Evolutionary conservation across 1,140 invertebrate genomes (phyloP).

Genomic region (Tribolium madens): DNA sequence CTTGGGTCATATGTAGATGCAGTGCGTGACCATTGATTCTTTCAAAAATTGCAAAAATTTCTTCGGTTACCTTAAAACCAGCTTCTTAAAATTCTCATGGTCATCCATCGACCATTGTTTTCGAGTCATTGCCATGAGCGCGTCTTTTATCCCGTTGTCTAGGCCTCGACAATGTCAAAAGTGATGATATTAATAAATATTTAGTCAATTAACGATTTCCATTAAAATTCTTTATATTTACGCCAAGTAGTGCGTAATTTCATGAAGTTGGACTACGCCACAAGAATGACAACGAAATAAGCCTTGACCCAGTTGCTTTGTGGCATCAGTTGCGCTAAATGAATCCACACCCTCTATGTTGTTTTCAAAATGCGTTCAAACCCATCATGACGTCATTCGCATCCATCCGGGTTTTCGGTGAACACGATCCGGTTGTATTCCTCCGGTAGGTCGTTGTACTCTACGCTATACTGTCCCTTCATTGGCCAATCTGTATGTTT

Average conservation of each 20-base stretch:
- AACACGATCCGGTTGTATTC: neutral
- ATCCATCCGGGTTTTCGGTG: neutral
- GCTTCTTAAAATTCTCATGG: neutral
- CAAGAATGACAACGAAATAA: neutral
- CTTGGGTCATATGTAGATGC: neutral
- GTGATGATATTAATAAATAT: neutral
- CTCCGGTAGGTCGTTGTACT: neutral
- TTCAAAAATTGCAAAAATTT: constrained; percentile 3
- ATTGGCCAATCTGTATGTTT: neutral
- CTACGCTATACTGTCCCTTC: neutral
- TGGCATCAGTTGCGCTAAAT: neutral
- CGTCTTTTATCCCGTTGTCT: neutral
- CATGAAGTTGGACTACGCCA: neutral
- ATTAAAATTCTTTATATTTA: neutral
- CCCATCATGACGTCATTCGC: constrained; percentile 5
- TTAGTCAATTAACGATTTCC: neutral
- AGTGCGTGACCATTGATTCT: constrained; percentile 9
- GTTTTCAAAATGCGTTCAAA: neutral
- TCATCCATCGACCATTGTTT: neutral
- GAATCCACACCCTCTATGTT: neutral
- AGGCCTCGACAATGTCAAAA: neutral
- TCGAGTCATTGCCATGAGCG: neutral
- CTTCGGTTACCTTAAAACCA: neutral
- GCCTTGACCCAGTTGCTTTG: constrained; percentile 3
- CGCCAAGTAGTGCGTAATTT: constrained; percentile 2